Conservation (phyloP, 2,888 invertebrate genomes). For the Yponomeuta plumbellus region DNA sequence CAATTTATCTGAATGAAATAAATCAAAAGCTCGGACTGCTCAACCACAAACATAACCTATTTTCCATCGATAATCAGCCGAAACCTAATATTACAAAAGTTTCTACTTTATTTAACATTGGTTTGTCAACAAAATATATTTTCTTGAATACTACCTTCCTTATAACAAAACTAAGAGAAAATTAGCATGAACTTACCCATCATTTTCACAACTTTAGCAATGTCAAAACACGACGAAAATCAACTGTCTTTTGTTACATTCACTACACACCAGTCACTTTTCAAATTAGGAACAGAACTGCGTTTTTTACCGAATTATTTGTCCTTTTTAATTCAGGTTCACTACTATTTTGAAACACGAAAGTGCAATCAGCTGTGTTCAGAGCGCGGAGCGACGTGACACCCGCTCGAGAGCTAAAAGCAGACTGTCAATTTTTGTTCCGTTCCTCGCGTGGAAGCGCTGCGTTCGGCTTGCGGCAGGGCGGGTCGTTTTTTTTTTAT, state of each 20-base stretch:
- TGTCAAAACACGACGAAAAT: not conserved
- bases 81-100: too few species aligned
- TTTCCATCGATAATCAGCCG: too few species aligned
- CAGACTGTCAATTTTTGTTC: conserved; percentile 52
- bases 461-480: conserved; percentile 17
- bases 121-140: too few species aligned
- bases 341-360: conserved; percentile 33
- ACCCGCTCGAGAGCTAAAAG: conserved; percentile 42
- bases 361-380: conserved; percentile 51
- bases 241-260: not conserved
- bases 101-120: too few species aligned
- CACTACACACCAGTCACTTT: conserved; percentile 42
- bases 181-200: conserved; percentile 45
- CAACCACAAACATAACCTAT: too few species aligned
- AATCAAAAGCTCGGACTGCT: too few species aligned
- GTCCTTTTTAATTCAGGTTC: conserved; percentile 20
- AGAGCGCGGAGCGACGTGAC: conserved; percentile 34
- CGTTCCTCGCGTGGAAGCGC: conserved; percentile 31
- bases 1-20: too few species aligned
- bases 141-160: too few species aligned
- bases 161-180: conserved; percentile 9
- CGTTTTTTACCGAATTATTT: conserved; percentile 4
- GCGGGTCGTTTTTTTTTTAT: conserved; percentile 14
- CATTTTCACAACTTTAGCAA: conserved; percentile 30
- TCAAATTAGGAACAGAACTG: not conserved